Conservation (phyloP, 2,113 vertebrate species). For the Egretta garzetta region DNA sequence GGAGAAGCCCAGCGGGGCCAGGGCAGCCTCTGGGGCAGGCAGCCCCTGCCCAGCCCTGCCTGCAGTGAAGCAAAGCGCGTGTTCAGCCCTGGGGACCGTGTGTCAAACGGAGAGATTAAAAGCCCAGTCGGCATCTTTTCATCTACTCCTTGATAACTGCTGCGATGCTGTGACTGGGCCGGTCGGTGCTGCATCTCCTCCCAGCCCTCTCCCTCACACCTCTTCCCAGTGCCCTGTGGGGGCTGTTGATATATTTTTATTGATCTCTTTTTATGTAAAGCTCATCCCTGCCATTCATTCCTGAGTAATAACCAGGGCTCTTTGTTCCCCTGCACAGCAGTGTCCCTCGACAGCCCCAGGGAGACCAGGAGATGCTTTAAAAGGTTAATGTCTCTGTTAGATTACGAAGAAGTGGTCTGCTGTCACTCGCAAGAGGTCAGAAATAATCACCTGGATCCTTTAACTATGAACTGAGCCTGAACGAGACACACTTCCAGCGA, state of each 20-base stretch:
- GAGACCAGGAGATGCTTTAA: background rate
- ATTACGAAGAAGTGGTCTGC: background rate
- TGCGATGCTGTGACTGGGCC: background rate
- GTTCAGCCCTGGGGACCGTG: background rate
- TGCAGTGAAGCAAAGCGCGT: rapidly evolving
- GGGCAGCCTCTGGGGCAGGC: background rate
- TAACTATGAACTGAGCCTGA: background rate
- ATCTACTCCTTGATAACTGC: background rate
- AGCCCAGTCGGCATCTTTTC: background rate
- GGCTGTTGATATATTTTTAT: constrained; percentile 36
- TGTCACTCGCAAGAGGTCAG: background rate
- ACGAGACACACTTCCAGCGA: rapidly evolving
- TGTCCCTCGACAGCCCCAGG: background rate
- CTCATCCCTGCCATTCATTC: background rate
- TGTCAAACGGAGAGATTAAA: background rate
- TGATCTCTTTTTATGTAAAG: constrained; percentile 46
- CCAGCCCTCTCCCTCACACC: background rate
- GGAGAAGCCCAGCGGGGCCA: background rate
- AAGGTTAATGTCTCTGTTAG: constrained; percentile 64
- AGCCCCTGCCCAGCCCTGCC: background rate
- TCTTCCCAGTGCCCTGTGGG: background rate
- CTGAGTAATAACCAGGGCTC: constrained; percentile 9
- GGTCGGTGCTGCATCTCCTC: rapidly evolving
- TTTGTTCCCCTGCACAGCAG: constrained; percentile 15
- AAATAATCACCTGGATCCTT: constrained; percentile 20